phyloP scores from a whole-genome alignment of 2,113 vertebrate species.

The Etheostoma spectabile region DNA sequence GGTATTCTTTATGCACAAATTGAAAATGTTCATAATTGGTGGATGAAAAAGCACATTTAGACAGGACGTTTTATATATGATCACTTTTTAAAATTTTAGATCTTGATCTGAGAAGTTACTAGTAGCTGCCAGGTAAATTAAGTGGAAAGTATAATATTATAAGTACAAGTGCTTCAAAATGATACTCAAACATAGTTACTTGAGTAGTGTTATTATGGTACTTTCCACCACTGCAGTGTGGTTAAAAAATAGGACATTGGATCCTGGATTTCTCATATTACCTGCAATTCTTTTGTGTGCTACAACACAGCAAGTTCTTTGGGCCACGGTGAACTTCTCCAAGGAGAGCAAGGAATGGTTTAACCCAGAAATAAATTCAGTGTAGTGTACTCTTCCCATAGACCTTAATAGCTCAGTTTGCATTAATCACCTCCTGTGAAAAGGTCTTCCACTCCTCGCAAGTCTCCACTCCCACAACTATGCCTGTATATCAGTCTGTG shows the following conservation, averaged over 20 bases:
- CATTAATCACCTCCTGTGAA: slow-evolving; percentile 80
- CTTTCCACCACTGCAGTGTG: not conserved
- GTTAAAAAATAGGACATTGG: not conserved
- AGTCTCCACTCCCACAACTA: slow-evolving; percentile 64
- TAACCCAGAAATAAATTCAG: slow-evolving; percentile 66
- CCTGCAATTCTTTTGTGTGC: slow-evolving; percentile 31
- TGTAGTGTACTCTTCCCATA: slow-evolving; percentile 54
- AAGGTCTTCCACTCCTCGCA: slow-evolving; percentile 72
- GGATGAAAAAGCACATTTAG: too few relatives aligned
- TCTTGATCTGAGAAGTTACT: not conserved
- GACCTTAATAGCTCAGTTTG: slow-evolving; percentile 48
- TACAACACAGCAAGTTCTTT: slow-evolving; percentile 51
- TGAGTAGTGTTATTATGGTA: not conserved
- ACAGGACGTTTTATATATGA: not conserved
- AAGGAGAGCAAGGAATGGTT: slow-evolving; percentile 62
- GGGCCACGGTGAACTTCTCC: slow-evolving; percentile 50
- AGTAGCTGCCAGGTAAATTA: not conserved
- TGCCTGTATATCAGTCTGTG: slow-evolving; percentile 68
- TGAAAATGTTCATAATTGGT: too few relatives aligned
- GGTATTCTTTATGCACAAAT: too few relatives aligned
- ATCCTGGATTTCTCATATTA: slow-evolving; percentile 16
- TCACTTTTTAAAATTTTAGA: too few relatives aligned
- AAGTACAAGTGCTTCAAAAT: not conserved
- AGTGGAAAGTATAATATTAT: not conserved
- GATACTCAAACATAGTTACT: too few relatives aligned